Base-by-base conservation (phyloP, 2,113 vertebrate species). In the Sterrhoptilus dennistouni region DNA sequence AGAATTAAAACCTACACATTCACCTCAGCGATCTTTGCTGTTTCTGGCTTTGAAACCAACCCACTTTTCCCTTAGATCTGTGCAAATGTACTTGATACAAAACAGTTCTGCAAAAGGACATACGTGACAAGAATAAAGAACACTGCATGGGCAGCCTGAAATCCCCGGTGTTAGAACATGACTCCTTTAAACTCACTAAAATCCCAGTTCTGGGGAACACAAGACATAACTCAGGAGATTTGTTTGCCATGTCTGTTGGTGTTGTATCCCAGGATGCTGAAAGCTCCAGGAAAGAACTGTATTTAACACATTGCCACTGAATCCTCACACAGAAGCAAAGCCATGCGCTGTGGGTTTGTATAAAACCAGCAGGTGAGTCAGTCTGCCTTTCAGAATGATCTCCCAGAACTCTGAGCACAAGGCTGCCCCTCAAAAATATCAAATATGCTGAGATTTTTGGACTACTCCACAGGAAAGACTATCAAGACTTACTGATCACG, bases 401-500 rank as follows among this genome's bases (percentile, higher is more conserved):
- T 77, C 50, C 29, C 11, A 90, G 54, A 87, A 52, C 42, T 40
- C 56, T 14, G 18, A 82, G 49, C 38, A 87, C 14, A n/a, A 78
- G 21, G 23, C 8, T 25, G 5, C 1, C 44, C 69, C 72, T 57
- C n/a, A 75, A 54, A 82, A 75, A 40, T 33, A n/a, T n/a, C 33
- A 50, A 60, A n/a, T 11, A 29, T 9, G 29, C 22, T 53, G 76
- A n/a, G 84, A 21, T 23, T 49, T 10, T 10, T 61, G 28, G 25
- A 38, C 6, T 22, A 20, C 8, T 77, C 12, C 53, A 70, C 18
- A 49, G 13, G 20, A 97, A 63, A 69, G 45, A 63, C 23, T 5
- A 66, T 35, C 13, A 40, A 14, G 16, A 97, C 99, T 98, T 97
- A 99, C 99, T 98, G 96, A 99, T 97, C 14, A 96, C 27, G 12